These are phyloP conservation scores for Balaeniceps rex DNA, from an alignment of 2,113 vertebrate species.

Conservation along the genomic window DNA sequence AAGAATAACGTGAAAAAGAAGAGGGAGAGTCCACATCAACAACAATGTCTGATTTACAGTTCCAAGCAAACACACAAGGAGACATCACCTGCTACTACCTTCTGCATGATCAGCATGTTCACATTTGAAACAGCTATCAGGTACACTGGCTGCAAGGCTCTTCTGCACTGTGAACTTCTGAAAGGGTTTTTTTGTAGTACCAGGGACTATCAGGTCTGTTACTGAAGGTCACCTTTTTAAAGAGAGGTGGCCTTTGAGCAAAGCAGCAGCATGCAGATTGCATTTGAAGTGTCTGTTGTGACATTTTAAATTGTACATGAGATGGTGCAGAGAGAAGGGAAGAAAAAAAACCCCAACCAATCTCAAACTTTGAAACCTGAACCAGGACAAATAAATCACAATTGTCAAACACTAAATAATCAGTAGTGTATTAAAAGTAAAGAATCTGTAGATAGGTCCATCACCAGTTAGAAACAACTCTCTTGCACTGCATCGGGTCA, in stretches of 20 bases:
- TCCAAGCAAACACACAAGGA: not conserved
- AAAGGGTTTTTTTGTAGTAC: not conserved
- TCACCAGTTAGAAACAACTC: not conserved
- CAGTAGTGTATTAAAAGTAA: not conserved
- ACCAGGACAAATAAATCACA: not conserved
- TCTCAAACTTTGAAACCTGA: not conserved
- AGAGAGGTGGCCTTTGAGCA: not conserved
- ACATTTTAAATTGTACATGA: not conserved
- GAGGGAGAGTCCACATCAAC: not conserved
- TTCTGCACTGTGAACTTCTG: not conserved
- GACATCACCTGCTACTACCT: not conserved
- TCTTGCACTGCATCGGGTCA: not conserved
- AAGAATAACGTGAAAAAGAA: not conserved
- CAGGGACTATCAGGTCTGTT: not conserved
- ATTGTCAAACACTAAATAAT: not conserved
- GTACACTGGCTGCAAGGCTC: not conserved
- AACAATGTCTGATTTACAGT: not conserved
- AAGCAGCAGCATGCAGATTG: not conserved
- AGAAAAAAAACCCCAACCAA: not conserved
- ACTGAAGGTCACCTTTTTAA: not conserved
- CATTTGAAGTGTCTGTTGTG: not conserved
- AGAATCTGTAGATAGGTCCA: not conserved
- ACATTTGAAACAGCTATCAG: not conserved
- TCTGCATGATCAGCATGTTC: not conserved
- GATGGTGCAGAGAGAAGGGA: not conserved